These are phyloP conservation scores for Paguma larvata DNA, from an alignment of 2,797 vertebrate species.

Conservation along the genomic window DNA sequence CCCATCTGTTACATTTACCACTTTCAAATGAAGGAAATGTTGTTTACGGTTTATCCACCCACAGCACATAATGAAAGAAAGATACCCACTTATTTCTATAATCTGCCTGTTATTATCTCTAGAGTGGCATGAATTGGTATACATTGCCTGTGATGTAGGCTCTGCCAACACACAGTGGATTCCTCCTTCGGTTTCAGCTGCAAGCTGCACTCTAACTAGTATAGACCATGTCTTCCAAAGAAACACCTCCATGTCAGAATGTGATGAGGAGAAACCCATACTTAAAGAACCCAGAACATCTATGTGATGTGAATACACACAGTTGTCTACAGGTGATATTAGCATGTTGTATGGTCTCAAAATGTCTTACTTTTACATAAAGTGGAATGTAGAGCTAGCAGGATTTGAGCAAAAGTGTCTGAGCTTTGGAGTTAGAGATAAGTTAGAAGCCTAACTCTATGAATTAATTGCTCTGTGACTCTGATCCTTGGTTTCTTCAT, in stretches of 20 bases:
- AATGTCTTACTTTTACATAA: not conserved
- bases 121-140: not conserved
- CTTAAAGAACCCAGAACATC: not conserved
- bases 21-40: conserved; percentile 65
- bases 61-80: conserved; percentile 53
- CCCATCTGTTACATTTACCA: conserved; percentile 69
- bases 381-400: not conserved
- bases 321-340: not conserved
- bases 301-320: not conserved
- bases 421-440: not conserved
- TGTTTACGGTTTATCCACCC: conserved; percentile 51
- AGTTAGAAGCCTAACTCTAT: not conserved
- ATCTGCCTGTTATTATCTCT: conserved; percentile 18
- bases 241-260: not conserved
- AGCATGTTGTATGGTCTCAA: not conserved
- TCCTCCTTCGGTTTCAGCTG: not conserved
- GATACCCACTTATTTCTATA: conserved; percentile 57
- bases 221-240: not conserved
- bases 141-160: not conserved
- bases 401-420: not conserved
- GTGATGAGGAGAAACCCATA: not conserved
- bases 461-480: not conserved
- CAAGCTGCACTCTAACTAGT: not conserved
- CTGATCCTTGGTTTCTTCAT: conserved; percentile 45
- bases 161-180: conserved; percentile 1